Evolutionary conservation across 2,888 invertebrate genomes (phyloP).

Genomic region (Galeruca laticollis): DNA sequence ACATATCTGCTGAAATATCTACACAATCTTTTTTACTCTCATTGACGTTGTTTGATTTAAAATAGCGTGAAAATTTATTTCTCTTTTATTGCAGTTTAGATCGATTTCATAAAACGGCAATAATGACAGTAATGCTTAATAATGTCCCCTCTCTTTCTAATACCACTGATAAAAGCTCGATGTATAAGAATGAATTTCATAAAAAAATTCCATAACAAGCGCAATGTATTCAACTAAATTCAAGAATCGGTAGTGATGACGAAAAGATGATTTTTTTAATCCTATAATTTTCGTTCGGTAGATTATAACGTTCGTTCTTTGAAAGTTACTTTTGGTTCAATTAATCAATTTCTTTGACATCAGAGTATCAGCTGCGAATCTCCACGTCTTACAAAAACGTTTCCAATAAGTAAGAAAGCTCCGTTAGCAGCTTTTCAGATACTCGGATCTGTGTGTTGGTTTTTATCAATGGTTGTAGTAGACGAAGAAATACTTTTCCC

Average conservation of each 20-base stretch:
- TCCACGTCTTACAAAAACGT: conserved; percentile 51
- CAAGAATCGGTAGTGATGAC: background rate
- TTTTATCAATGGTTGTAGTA: conserved; percentile 58
- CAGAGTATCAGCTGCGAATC: conserved; percentile 54
- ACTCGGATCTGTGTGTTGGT: conserved; percentile 45
- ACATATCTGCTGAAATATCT: too few species aligned
- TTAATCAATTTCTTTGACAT: conserved; percentile 16
- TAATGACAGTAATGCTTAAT: too few species aligned
- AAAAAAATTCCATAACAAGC: too few species aligned
- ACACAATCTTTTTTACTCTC: too few species aligned
- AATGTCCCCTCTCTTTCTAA: too few species aligned
- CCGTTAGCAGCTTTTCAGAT: conserved; percentile 54
- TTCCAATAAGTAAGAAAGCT: conserved; percentile 63
- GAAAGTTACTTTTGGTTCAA: conserved; percentile 8
- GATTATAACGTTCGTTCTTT: background rate
- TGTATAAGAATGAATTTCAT: too few species aligned
- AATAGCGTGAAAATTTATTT: too few species aligned
- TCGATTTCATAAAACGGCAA: too few species aligned
- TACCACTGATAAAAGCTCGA: too few species aligned
- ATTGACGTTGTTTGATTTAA: too few species aligned
- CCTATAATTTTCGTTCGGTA: background rate
- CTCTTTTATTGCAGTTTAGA: too few species aligned
- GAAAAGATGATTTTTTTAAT: background rate
- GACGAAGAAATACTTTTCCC: conserved; percentile 55
- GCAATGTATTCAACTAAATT: too few species aligned